Evolutionary conservation across 1,140 invertebrate species (phyloP), one percentile per base, ranked within the genome.

Genomic region (Plutomurus gul): DNA sequence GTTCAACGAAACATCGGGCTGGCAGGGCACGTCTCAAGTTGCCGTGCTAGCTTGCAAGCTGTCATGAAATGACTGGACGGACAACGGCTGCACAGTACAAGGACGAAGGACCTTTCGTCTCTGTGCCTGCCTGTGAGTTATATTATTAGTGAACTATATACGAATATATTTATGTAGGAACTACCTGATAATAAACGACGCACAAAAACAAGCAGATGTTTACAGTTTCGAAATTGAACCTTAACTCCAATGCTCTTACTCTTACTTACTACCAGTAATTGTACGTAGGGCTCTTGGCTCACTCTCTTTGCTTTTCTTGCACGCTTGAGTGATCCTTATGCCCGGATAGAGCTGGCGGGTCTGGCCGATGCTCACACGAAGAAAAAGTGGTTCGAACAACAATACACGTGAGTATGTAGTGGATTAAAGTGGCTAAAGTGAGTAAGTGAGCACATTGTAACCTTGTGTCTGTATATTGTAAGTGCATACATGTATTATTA

Each of bases 311-410:
- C 56, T 65, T 65, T 60, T 27, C 27, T 30, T 65, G 18, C 56
- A 65, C 56, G 36, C 56, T 65, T 65, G 56, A 65, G 56, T 65
- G 56, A 65, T 65, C 56, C 56, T 65, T 65, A 65, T 65, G 56
- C 22, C 27, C 27, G 56, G 27, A 3, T 30, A 65, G 27, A 51
- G 18, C 56, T 33, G 56, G 18, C 56, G 27, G 30, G 30, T 65
- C 56, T 65, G 30, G 27, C 56, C 56, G 11, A 11, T 8, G 4
- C 49, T 36, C 25, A 16, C 13, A 7, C 0, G 27, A 65, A 65
- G 56, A 65, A 65, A 65, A 65, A 65, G 56, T 65, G 16, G 56
- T 33, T 65, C 56, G 8, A 4, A 30, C 51, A 8, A 49, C 3
- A 22, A 60, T 13, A 60, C 51, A 65, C 56, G 36, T 13, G n/a